These are phyloP conservation scores for Parelbella ahira DNA, from an alignment of 2,888 invertebrate genomes.

Conservation along the genomic window DNA sequence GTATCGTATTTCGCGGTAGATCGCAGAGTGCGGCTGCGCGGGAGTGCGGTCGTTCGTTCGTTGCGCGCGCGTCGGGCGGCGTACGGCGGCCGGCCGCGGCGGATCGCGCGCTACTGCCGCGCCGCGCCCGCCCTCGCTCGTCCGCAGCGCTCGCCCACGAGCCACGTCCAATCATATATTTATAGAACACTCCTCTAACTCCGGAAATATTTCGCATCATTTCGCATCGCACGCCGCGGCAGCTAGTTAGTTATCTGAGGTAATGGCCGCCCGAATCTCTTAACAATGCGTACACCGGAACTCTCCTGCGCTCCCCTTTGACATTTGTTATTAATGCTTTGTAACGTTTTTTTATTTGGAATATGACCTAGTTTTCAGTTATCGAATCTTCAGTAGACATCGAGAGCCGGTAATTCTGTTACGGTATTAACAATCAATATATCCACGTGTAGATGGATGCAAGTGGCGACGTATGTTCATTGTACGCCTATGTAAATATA, in stretches of 20 bases:
- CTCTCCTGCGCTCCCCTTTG: too few species aligned
- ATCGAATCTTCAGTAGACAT: too few species aligned
- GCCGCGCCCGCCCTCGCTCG: constrained; percentile 54
- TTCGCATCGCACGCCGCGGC: constrained; percentile 69
- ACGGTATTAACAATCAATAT: not conserved
- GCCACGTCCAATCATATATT: constrained; percentile 74
- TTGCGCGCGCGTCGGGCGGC: constrained; percentile 75
- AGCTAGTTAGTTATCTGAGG: constrained; percentile 66
- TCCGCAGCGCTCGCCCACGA: constrained; percentile 77
- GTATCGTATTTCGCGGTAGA: constrained; percentile 52
- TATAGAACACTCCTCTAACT: constrained; percentile 79
- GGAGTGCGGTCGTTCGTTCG: constrained; percentile 81
- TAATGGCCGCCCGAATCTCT: constrained; percentile 40
- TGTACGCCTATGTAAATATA: constrained; percentile 1
- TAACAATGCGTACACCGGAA: constrained; percentile 24
- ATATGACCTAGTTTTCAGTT: too few species aligned
- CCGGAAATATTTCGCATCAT: constrained; percentile 81
- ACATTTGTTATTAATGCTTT: too few species aligned
- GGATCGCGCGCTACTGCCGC: constrained; percentile 75
- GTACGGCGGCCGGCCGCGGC: constrained; percentile 78
- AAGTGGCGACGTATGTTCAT: too few species aligned
- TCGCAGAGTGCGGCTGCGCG: constrained; percentile 62
- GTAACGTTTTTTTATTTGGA: too few species aligned
- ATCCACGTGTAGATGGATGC: too few species aligned
- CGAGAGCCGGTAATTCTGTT: too few species aligned